Conservation (phyloP, 2,797 vertebrate genomes). For the Artibeus lituratus region DNA sequence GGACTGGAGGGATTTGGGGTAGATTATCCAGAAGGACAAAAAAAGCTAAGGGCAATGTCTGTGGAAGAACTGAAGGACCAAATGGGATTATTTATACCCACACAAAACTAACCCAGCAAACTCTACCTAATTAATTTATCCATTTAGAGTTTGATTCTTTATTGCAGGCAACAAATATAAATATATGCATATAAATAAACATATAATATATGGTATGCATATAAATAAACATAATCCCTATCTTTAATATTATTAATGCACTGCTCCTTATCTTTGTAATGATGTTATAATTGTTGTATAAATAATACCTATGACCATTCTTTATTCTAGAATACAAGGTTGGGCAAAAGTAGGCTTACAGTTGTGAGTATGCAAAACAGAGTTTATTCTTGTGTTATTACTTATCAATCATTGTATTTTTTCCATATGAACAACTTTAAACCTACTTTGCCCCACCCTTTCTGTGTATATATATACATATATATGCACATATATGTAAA, state of each 20-base stretch:
- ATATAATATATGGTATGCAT: background rate
- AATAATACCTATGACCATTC: background rate
- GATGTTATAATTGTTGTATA: background rate
- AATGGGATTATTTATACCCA: background rate
- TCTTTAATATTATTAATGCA: slow-evolving; percentile 15
- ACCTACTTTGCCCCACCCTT: background rate
- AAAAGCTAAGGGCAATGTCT: background rate
- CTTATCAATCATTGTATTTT: background rate
- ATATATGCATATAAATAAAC: background rate
- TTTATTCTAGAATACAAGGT: background rate
- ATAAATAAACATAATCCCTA: background rate
- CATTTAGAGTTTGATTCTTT: background rate
- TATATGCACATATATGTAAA: background rate
- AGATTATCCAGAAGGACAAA: background rate
- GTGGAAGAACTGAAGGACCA: background rate
- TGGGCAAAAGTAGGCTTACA: background rate
- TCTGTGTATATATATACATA: background rate
- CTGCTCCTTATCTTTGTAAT: background rate
- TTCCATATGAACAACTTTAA: background rate
- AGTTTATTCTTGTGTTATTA: background rate
- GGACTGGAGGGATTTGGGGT: background rate
- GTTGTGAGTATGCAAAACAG: background rate
- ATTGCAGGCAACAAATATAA: slow-evolving; percentile 7
- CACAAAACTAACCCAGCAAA: background rate
- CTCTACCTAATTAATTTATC: background rate